Evolutionary conservation across 2,113 vertebrate species (phyloP).

Genomic region (Ceuthmochares aereus): DNA sequence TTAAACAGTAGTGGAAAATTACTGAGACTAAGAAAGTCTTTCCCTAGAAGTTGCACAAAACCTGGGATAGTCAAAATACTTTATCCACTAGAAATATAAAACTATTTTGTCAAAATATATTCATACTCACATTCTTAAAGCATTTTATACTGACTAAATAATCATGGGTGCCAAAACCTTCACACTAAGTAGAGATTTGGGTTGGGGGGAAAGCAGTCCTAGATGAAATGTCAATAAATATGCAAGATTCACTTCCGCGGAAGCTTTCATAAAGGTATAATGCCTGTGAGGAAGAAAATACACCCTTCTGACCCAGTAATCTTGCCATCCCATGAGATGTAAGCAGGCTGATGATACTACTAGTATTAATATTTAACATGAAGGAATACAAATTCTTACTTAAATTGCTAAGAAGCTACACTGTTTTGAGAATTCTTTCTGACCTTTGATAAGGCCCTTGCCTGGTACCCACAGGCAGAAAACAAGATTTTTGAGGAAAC

Average conservation of each 20-base stretch:
- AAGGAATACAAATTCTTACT: slow-evolving; percentile 21
- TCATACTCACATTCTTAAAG: background rate
- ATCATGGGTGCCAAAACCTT: background rate
- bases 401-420: slow-evolving; percentile 58
- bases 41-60: background rate
- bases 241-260: background rate
- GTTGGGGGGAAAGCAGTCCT: background rate
- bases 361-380: slow-evolving; percentile 53
- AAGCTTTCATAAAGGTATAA: background rate
- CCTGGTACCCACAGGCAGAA: background rate
- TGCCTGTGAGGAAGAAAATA: slow-evolving; percentile 1
- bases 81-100: background rate
- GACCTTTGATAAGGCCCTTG: background rate
- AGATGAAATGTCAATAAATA: slow-evolving; percentile 22
- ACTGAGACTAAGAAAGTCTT: background rate
- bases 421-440: background rate
- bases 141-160: background rate
- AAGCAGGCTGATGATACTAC: background rate
- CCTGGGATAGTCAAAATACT: background rate
- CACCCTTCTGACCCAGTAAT: slow-evolving; percentile 21
- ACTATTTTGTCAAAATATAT: background rate
- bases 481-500: slow-evolving; percentile 30
- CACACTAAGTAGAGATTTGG: background rate
- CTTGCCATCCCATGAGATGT: background rate
- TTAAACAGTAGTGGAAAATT: background rate